Base-by-base conservation (phyloP, 2,888 invertebrate genomes). In the Galerucella nymphaeae region DNA sequence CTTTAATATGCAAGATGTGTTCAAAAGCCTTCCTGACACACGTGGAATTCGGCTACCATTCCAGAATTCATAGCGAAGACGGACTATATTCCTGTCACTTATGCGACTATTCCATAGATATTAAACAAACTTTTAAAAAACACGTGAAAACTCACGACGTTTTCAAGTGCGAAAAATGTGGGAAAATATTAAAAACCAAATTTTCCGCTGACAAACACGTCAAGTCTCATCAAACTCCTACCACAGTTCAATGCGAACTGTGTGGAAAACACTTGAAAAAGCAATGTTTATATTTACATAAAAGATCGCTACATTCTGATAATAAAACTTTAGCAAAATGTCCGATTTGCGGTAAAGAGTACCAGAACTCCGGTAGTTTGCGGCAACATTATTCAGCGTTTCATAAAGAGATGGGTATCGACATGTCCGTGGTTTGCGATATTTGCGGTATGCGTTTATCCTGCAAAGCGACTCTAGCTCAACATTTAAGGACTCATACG, bases 1-100 rank as follows among this genome's bases (percentile, higher is more conserved):
- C 87, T 3, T 88, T 89, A 58, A 87, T 88, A 63, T 90, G 90
- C 74, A 88, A 88, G 71, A 73, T 88, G 66, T 90, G 90, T 57
- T 88, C 88, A 2, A 88, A 89, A 74, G 84, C 88, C 8, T 90
- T 89, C 75, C 88, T 88, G 18, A 81, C 79, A 45, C 81, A 83
- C 68, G 75, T 85, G 38, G 84, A 82, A 8, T 84, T 83, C 70
- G 85, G 84, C 1, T 71, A 83, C 20, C 85, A 85, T 70, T 83
- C 83, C 38, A 82, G 81, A 62, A 73, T 72, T 5, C 85, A 85
- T 71, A 83, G 79, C 69, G 74, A 78, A 14, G 84, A 85, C 64
- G 76, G 79, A 14, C 80, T 81, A 68, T 83, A 82, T 63, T 81
- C 79, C 67, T 85, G 85, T 63, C 84, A 84, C 71, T 78, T 84